These are phyloP conservation scores for Eulemur macaco DNA, from an alignment of 2,113 vertebrate genomes.

Conservation along the genomic window DNA sequence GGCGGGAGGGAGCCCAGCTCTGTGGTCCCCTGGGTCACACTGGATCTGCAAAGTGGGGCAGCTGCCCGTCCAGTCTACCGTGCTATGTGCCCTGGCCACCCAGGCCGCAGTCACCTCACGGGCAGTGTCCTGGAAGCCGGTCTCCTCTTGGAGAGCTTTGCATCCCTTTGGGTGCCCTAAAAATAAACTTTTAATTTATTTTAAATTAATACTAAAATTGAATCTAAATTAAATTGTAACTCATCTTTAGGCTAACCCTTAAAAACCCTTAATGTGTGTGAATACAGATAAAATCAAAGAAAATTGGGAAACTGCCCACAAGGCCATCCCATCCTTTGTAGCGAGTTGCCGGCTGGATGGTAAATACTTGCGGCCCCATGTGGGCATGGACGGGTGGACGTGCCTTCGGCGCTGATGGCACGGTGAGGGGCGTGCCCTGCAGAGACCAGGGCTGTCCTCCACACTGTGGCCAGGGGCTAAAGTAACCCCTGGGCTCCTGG, in stretches of 20 bases:
- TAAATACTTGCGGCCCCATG: no score
- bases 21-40: rapidly evolving
- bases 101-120: not conserved
- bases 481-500: not conserved
- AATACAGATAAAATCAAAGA: not conserved
- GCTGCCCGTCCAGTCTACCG: rapidly evolving
- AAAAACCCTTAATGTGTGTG: not conserved
- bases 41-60: rapidly evolving
- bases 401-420: rapidly evolving
- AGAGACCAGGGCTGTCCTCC: not conserved
- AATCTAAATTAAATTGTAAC: slow-evolving; percentile 49
- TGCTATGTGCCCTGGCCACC: rapidly evolving
- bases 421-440: rapidly evolving
- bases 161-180: slow-evolving; percentile 66
- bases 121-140: slow-evolving; percentile 1
- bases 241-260: not conserved
- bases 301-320: rapidly evolving
- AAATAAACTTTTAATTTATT: slow-evolving; percentile 75
- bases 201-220: slow-evolving; percentile 69
- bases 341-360: not conserved
- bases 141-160: not conserved
- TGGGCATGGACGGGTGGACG: not conserved
- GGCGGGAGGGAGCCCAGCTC: not conserved
- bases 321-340: rapidly evolving
- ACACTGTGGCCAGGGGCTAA: no score